A percentile compares a stretch with the other conserved stretches of the same genome.
These are phyloP conservation scores for Trichopria drosophilae DNA, from an alignment of 2,888 invertebrate species.

Conservation along the genomic window DNA sequence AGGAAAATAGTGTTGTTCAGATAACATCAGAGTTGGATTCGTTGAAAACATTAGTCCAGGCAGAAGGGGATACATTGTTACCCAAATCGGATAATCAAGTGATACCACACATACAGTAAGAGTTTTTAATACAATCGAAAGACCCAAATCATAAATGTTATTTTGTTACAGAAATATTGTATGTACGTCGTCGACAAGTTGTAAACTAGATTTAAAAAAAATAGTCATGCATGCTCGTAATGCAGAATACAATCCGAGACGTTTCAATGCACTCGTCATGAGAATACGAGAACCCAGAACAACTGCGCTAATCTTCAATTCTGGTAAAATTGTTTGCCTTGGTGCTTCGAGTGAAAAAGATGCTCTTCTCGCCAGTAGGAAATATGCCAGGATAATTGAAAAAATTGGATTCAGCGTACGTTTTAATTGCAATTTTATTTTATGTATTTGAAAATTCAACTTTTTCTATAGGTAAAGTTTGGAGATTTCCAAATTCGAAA, in stretches of 20 bases:
- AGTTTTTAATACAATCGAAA: no score
- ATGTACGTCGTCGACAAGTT: slow-evolving; percentile 93
- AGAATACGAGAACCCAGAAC: slow-evolving; percentile 82
- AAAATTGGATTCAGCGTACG: slow-evolving; percentile 74
- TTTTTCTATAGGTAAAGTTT: slow-evolving; percentile 66
- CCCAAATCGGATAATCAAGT: no score
- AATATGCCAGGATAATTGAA: slow-evolving; percentile 80
- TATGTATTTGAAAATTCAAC: no score
- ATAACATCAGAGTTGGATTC: no score
- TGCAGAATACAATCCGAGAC: slow-evolving; percentile 98
- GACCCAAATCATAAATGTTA: neutral
- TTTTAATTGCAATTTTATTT: no score
- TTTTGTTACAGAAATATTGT: slow-evolving; percentile 83
- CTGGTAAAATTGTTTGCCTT: slow-evolving; percentile 86
- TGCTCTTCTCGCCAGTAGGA: slow-evolving; percentile 76
- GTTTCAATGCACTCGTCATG: slow-evolving; percentile 99
- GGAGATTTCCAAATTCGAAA: slow-evolving; percentile 63
- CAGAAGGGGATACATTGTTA: no score
- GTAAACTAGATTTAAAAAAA: slow-evolving; percentile 92
- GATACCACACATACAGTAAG: no score
- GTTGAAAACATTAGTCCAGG: no score
- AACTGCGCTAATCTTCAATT: slow-evolving; percentile 79
- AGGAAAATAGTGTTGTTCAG: no score
- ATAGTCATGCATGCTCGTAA: slow-evolving; percentile 97
- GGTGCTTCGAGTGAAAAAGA: slow-evolving; percentile 83